These are phyloP conservation scores for Thelohanellus kitauei DNA, from an alignment of 30 jellyfish, hydroid and myxozoan genomes.

Conservation along the genomic window DNA sequence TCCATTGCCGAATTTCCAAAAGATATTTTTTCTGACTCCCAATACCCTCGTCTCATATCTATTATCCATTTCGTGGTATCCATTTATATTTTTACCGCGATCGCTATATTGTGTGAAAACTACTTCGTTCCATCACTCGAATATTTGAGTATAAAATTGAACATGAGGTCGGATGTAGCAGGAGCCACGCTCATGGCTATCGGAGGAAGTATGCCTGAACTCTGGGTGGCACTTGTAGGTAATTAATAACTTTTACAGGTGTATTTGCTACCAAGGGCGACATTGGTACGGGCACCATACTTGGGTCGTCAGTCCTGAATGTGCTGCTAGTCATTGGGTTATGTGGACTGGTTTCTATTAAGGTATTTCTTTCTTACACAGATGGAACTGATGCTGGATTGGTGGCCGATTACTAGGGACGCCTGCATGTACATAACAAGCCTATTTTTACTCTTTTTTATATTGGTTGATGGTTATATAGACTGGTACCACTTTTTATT, in stretches of 20 bases:
- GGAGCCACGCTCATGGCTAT: conserved; percentile 97
- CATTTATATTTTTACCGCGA: conserved; percentile 25
- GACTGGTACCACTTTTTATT: no score
- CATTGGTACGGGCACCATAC: conserved; percentile 32
- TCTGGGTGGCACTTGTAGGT: conserved; percentile 49
- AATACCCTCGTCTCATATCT: conserved; percentile 23
- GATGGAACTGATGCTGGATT: conserved; percentile 6
- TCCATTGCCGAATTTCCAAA: conserved; percentile 33
- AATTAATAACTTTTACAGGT: not conserved
- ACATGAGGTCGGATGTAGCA: conserved; percentile 53
- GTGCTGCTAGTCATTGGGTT: conserved; percentile 25
- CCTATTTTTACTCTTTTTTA: conserved; percentile 17
- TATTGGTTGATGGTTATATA: conserved; percentile 21
- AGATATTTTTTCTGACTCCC: conserved; percentile 18
- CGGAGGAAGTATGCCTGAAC: conserved; percentile 72
- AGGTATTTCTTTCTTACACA: no score
- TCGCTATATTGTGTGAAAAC: conserved; percentile 46
- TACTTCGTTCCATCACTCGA: conserved; percentile 69
- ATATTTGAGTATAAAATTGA: conserved; percentile 19
- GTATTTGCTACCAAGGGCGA: conserved; percentile 31
- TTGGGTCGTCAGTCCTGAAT: conserved; percentile 37
- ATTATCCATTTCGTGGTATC: conserved; percentile 31
- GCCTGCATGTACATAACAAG: conserved; percentile 16
- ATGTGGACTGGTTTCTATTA: conserved; percentile 20
- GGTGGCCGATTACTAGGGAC: conserved; percentile 25